Conservation (phyloP, 2,113 vertebrate genomes). For the Bufo gargarizans region DNA sequence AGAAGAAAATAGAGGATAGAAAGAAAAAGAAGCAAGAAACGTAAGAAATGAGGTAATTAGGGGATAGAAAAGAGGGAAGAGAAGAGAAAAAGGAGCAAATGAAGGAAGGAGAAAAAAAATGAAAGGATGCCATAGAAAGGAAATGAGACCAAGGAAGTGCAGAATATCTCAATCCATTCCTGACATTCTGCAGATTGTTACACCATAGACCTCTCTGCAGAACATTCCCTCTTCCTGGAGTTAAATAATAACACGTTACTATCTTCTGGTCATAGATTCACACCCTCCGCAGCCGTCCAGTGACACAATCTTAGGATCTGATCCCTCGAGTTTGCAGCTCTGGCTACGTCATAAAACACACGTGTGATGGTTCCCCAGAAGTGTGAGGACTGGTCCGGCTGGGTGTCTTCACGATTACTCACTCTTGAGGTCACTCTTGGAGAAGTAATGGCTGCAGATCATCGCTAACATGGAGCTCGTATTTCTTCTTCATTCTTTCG, state of each 20-base stretch:
- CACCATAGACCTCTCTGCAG: too few species aligned
- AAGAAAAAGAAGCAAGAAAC: too few species aligned
- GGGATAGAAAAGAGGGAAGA: too few species aligned
- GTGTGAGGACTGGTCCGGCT: not conserved
- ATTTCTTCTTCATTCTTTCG: not conserved
- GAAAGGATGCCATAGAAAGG: too few species aligned
- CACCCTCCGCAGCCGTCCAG: not conserved
- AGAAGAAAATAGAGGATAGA: too few species aligned
- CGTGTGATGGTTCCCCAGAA: not conserved
- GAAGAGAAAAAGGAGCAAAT: too few species aligned
- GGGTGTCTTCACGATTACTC: not conserved
- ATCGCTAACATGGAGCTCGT: not conserved
- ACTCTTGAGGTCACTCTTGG: slow-evolving; percentile 35
- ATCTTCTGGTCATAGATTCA: not conserved
- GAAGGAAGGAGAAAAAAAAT: too few species aligned
- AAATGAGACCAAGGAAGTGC: too few species aligned
- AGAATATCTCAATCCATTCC: too few species aligned
- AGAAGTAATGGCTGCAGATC: not conserved
- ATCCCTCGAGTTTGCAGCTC: not conserved
- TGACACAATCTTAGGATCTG: not conserved
- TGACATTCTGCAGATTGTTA: too few species aligned
- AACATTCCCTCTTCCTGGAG: not conserved
- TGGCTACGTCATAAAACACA: not conserved
- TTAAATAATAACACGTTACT: not conserved
- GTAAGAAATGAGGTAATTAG: too few species aligned